Evolutionary conservation across 2,888 invertebrate species (phyloP), one percentile per base, ranked within the genome.

Genomic region (Cantharis flavilabris): DNA sequence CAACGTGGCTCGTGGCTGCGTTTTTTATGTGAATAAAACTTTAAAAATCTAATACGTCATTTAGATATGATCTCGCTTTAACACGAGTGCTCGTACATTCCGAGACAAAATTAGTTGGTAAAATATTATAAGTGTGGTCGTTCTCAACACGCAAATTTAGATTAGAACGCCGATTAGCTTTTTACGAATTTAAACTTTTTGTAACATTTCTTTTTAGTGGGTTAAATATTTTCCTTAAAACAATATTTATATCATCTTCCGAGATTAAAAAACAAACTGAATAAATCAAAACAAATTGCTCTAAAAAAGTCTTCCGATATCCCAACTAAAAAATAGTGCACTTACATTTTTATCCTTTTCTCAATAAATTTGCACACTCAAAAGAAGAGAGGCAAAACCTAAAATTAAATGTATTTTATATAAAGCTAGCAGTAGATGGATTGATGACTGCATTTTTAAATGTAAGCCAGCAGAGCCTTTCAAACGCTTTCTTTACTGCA

Each of bases 21-120:
- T 85, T 86, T 85, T 86, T 86, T 87, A 83, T 82, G 84, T 83
- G 85, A 85, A 86, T 84, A 84, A 86, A 87, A 86, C 85, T 86
- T 86, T 86, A 87, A 87, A 87, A 87, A 87, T 87, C 87, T 86
- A 87, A 87, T 87, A 86, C 87, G 86, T 87, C 87, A 87, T 87
- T 86, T 85, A 86, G 87, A 87, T 87, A 86, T 80, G 84, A 87
- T 87, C 87, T 84, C 80, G 82, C 83, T 84, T 85, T 84, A 85
- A 85, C 84, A 83, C 85, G 84, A 85, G 85, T 86, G 85, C 86
- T 83, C 85, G 85, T 86, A 84, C 85, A 83, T 81, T 84, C 84
- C 76, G 76, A 76, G 80, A 79, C 80, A 82, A 83, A 81, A 77
- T 79, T 79, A 77, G 77, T 65, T 72, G 79, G 72, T 77, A 79